Conservation (phyloP, 2,888 invertebrate species). For the Cryptus viduatorius region DNA sequence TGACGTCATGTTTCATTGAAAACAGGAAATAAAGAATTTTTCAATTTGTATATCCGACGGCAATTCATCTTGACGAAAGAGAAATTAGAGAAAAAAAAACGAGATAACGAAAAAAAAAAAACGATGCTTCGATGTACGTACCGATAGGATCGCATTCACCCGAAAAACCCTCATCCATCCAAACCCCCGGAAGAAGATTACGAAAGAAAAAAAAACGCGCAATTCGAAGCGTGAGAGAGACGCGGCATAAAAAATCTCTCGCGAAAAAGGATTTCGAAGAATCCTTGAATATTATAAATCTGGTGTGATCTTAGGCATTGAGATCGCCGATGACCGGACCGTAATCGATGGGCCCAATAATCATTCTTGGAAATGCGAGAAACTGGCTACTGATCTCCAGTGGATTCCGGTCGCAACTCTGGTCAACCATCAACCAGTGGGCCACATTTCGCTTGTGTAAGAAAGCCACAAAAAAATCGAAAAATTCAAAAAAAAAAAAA, state of each 20-base stretch:
- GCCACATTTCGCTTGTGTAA: slow-evolving; percentile 51
- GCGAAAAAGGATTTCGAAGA: slow-evolving; percentile 5
- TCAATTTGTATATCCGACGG: slow-evolving; percentile 46
- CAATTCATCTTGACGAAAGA: not conserved
- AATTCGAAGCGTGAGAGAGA: slow-evolving; percentile 27
- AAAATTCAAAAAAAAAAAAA: slow-evolving; percentile 37
- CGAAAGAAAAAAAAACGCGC: not conserved
- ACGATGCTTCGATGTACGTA: not conserved
- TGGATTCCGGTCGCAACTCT: slow-evolving; percentile 18
- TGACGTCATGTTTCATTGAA: slow-evolving; percentile 17
- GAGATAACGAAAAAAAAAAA: not conserved
- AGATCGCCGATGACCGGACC: slow-evolving; percentile 49
- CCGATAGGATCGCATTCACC: not conserved
- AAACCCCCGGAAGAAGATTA: not conserved
- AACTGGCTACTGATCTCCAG: slow-evolving; percentile 17
- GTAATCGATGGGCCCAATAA: slow-evolving; percentile 33
- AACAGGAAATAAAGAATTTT: slow-evolving; percentile 49
- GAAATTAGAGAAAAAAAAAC: slow-evolving; percentile 1
- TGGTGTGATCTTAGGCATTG: slow-evolving; percentile 65
- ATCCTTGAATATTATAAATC: slow-evolving; percentile 55
- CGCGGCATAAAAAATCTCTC: not conserved
- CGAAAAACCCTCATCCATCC: not conserved
- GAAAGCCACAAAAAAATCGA: slow-evolving; percentile 26
- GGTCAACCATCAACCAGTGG: slow-evolving; percentile 32
- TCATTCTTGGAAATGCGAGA: slow-evolving; percentile 29